A percentile compares a stretch with the other conserved stretches of the same genome.
Conservation (phyloP, 2,113 vertebrate species). For the Microtus ochrogaster region DNA sequence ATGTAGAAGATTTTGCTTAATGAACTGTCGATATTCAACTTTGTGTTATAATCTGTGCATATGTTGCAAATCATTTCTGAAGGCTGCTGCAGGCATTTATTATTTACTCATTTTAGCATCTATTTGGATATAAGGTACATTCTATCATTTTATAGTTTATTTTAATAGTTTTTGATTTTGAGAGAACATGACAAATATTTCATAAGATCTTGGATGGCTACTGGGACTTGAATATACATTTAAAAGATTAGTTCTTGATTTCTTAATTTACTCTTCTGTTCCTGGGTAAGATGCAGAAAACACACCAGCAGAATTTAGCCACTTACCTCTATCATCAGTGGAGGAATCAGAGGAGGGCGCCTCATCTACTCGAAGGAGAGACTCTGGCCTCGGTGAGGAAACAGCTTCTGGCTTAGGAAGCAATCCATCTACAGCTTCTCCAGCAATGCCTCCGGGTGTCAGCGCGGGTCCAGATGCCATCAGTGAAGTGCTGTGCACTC, state of each 20-base stretch:
- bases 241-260: slow-evolving; percentile 34
- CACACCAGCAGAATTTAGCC: slow-evolving; percentile 20
- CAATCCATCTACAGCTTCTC: slow-evolving; percentile 60
- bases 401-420: slow-evolving; percentile 81
- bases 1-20: background rate
- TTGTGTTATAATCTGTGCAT: background rate
- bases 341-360: slow-evolving; percentile 84
- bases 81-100: background rate
- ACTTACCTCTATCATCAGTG: slow-evolving; percentile 49
- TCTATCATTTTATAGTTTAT: background rate
- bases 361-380: slow-evolving; percentile 86
- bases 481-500: slow-evolving; percentile 93
- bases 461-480: slow-evolving; percentile 93
- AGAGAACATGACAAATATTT: background rate
- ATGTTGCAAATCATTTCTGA: slow-evolving; percentile 12
- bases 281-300: slow-evolving; percentile 79
- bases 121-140: background rate
- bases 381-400: slow-evolving; percentile 92
- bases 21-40: background rate
- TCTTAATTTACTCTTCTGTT: slow-evolving; percentile 46
- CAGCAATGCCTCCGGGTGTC: slow-evolving; percentile 73
- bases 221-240: background rate
- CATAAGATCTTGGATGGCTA: slow-evolving; percentile 12
- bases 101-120: background rate
- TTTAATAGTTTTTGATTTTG: slow-evolving; percentile 40